Percentiles rank a stretch among this genome's conserved stretches.
phyloP scores from a whole-genome alignment of 2,888 invertebrate species.

The Euplagia quadripunctaria region DNA sequence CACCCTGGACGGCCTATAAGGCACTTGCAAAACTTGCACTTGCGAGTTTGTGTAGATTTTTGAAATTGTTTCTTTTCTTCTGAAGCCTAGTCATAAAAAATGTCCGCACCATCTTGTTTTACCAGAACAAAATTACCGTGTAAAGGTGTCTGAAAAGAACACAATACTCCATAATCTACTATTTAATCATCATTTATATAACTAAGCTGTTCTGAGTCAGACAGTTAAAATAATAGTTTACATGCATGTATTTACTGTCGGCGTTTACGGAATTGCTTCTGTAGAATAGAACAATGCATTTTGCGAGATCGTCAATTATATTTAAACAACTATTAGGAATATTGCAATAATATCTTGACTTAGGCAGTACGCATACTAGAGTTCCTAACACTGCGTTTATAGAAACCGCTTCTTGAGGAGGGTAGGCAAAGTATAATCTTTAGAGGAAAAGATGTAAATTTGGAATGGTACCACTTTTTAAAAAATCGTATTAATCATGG shows the following conservation, averaged over 20 bases:
- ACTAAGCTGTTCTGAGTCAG: not conserved
- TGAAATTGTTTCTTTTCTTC: too few relatives aligned
- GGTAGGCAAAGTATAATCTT: not conserved
- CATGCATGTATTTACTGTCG: not conserved
- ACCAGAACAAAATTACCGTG: not conserved
- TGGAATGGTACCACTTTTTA: too few relatives aligned
- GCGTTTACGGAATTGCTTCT: conserved; percentile 14
- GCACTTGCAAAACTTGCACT: too few relatives aligned
- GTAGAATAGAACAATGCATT: conserved; percentile 3
- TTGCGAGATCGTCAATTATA: not conserved
- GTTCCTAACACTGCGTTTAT: not conserved
- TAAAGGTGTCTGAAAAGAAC: not conserved
- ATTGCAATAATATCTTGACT: not conserved
- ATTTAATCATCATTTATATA: not conserved
- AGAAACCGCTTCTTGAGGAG: not conserved
- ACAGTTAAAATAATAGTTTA: conserved; percentile 1
- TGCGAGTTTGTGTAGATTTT: too few relatives aligned
- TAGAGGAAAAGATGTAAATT: too few relatives aligned
- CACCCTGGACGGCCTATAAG: too few relatives aligned
- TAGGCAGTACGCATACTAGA: not conserved
- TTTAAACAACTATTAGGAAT: not conserved
- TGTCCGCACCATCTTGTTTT: not conserved
- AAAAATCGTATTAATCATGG: too few relatives aligned
- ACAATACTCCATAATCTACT: not conserved
- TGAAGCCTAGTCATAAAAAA: not conserved